Evolutionary conservation across 2,797 vertebrate genomes (phyloP).

Genomic region (Parauchenoglanis ngamensis): DNA sequence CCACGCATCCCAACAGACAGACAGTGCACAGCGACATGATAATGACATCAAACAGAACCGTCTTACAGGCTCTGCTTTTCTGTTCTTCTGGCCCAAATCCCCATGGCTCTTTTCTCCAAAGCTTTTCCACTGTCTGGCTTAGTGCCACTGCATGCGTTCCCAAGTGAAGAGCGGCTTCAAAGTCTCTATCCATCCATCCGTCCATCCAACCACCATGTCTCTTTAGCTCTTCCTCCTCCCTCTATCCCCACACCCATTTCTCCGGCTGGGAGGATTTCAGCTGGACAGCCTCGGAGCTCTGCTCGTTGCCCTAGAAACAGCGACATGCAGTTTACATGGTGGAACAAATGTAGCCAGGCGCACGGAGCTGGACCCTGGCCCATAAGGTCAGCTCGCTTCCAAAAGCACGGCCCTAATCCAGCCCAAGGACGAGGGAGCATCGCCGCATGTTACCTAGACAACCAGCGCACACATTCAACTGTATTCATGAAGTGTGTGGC

Average conservation of each 20-base stretch:
- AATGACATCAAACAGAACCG: conserved; percentile 49
- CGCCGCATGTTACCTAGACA: conserved; percentile 47
- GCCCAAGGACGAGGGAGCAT: conserved; percentile 49
- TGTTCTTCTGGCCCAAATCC: conserved; percentile 30
- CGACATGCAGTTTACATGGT: conserved; percentile 60
- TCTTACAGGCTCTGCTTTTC: conserved; percentile 34
- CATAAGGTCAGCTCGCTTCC: conserved; percentile 50
- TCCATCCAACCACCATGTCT: conserved; percentile 17
- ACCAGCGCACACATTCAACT: conserved; percentile 47
- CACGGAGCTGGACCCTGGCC: conserved; percentile 40
- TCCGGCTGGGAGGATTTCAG: conserved; percentile 86
- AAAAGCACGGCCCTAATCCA: conserved; percentile 49
- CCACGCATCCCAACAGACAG: conserved; percentile 28
- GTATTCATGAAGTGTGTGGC: conserved; percentile 29
- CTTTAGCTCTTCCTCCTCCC: conserved; percentile 16
- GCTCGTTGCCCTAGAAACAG: conserved; percentile 83
- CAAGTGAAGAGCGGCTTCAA: conserved; percentile 29
- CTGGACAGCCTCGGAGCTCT: conserved; percentile 91
- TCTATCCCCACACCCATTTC: conserved; percentile 79
- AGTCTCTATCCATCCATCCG: conserved; percentile 21
- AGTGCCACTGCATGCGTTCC: conserved; percentile 36
- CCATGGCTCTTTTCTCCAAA: conserved; percentile 15
- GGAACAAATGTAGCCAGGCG: conserved; percentile 56
- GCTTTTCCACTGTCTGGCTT: conserved; percentile 20
- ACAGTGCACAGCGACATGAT: conserved; percentile 46